phyloP scores from a whole-genome alignment of 2,797 vertebrate genomes.

The Acomys russatus region DNA sequence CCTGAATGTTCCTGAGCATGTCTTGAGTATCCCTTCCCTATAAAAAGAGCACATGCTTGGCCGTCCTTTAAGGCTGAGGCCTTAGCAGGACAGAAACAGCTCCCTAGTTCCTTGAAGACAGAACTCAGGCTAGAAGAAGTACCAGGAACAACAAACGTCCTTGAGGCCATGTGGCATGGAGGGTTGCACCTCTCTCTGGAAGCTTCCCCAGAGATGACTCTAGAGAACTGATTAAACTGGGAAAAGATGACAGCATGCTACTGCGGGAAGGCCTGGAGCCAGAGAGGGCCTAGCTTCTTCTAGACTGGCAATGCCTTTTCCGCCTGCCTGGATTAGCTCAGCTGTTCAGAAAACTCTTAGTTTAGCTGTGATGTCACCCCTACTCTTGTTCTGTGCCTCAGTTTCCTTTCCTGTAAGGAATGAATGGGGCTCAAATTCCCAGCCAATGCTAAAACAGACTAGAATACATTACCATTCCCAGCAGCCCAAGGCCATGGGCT shows the following conservation, averaged over 20 bases:
- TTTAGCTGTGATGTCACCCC: rapidly evolving
- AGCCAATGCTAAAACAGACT: background rate
- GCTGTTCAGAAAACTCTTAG: background rate
- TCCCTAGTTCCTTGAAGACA: background rate
- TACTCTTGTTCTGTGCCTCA: background rate
- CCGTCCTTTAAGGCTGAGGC: background rate
- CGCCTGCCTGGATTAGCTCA: background rate
- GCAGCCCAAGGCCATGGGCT: background rate
- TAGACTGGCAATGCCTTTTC: rapidly evolving
- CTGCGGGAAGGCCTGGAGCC: background rate
- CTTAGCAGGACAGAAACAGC: background rate
- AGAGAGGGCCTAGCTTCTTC: background rate
- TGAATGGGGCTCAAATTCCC: background rate
- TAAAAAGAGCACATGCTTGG: background rate
- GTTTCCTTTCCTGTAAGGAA: background rate
- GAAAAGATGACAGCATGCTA: rapidly evolving
- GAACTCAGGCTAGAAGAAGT: background rate
- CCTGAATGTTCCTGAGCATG: no score
- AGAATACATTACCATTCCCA: background rate
- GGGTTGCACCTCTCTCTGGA: background rate
- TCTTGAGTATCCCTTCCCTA: background rate
- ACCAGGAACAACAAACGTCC: background rate
- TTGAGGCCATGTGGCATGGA: background rate
- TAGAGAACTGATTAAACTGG: background rate
- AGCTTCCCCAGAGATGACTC: background rate